Base-by-base conservation (phyloP, 2,113 vertebrate species). In the Benitochromis conjunctus region DNA sequence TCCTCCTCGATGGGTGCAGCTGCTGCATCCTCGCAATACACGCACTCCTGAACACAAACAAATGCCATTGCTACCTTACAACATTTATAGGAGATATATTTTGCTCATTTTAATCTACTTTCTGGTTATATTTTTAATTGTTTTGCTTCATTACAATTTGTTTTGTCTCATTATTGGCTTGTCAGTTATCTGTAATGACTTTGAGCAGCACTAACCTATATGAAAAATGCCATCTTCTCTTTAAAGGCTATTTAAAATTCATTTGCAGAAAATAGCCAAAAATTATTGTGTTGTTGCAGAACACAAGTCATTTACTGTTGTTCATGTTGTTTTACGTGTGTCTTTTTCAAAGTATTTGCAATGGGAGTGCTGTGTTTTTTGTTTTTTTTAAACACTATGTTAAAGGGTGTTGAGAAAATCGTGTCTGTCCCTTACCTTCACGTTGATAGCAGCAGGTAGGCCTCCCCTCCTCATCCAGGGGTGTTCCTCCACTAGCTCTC, bases 381-480 rank as follows among this genome's bases (percentile, higher is more conserved):
- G 69, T 14, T 7, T 26, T 29, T 46, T 51, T 71, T 51, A 29
- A 1, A 16, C 24, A 48, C 24, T 12, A 31, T 19, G 69, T 24
- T 51, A 0, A 74, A 51, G 24, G 1, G 0, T 51, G 60, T 64
- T 64, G 60, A 64, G 19, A 64, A 64, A 66, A 66, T 19, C 13
- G 60, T 13, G 60, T 69, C 76, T 7, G 53, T 1, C 53, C 3
- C 88, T 54, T 80, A 98, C 97, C 16, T 96, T 97, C 64, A 97
- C 95, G 34, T 97, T 95, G 48, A 99, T 87, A 2, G 97, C 96
- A 12, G 95, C 87, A 21, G 98, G 98, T 56, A 99, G 91, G 79
- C 96, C 94, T 7, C 97, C 97, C 38, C 94, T 96, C 89, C 96
- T 97, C 89, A 99, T 96, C 98, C 98, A 99, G 0, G 97, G 96